Conservation (phyloP, 1,140 invertebrate species). For the Ylistrum balloti region DNA sequence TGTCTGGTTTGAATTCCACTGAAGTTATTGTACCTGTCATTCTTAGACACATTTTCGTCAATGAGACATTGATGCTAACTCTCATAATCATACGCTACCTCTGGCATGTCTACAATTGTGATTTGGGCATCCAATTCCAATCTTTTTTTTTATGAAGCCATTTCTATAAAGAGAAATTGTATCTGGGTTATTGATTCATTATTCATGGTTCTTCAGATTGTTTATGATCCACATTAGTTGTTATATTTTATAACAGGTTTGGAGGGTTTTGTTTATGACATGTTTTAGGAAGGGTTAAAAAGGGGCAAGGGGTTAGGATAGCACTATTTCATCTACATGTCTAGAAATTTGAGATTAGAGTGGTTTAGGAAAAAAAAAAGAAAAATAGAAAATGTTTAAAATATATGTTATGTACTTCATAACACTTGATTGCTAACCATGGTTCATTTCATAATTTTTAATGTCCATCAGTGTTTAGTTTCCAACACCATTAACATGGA, state of each 20-base stretch:
- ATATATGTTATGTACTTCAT: not conserved
- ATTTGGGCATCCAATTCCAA: not conserved
- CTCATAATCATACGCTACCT: not conserved
- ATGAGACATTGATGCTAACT: not conserved
- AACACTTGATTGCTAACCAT: not conserved
- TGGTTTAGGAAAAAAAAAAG: not conserved
- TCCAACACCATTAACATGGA: not conserved
- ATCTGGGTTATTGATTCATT: not conserved
- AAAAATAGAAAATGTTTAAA: not conserved
- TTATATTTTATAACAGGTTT: no score
- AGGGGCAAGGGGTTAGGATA: not conserved
- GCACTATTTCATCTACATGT: not conserved
- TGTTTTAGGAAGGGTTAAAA: not conserved
- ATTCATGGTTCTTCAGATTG: not conserved
- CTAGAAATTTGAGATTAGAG: not conserved
- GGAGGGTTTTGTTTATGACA: no score
- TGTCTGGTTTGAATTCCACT: not conserved
- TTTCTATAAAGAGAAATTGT: not conserved
- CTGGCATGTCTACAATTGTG: not conserved
- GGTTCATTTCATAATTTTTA: not conserved
- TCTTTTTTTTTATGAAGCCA: not conserved
- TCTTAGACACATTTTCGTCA: not conserved
- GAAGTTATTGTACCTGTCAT: not conserved
- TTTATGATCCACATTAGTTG: no score
- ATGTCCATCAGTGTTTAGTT: not conserved